Base-by-base conservation (phyloP, 2,113 vertebrate species). In the Corythornis madagascariensis region DNA sequence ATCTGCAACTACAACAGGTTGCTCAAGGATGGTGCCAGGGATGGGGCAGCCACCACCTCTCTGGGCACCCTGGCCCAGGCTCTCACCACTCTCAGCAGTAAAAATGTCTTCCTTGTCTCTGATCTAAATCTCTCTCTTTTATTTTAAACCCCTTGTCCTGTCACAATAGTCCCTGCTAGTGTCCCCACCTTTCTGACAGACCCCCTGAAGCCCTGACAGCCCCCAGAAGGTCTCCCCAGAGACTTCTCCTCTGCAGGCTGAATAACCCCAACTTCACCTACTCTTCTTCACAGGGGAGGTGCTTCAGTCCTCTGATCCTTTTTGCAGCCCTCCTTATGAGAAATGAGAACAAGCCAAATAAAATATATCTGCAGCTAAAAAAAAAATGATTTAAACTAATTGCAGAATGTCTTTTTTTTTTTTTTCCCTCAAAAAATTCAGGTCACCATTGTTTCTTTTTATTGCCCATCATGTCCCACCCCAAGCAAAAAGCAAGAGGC, bases 401-500 rank as follows among this genome's bases (percentile, higher is more conserved):
- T 80, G 56, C 16, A 67, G 65, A 53, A 53, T 53, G 31, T 56
- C 6, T 40, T 4, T 24, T 66, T 81, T 52, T 43, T 28, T 61
- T 81, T 52, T 43, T 63, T 17, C 43, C 42, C n/a, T 13, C 16
- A 48, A 65, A 89, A 69, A 83, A 87, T 80, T 88, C 76, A 93
- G 89, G 89, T 95, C 83, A 64, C 14, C 80, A 33, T 5, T 47
- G 88, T 47, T 47, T 20, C 35, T 57, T 72, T 86, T 76, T 94
- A 33, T 22, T 52, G 47, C 87, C 43, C 64, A 8, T 55, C 52
- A 7, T 18, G 59, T 55, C 56, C 20, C 47, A 24, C 22, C 43
- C 28, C 2, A 0, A 0, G 50, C 2, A 2, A 66, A 55, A 73
- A 29, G 24, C 20, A 24, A 52, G 45, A 2, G 2, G 53, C 26